Base-by-base conservation (phyloP, 2,797 vertebrate genomes). In the Hypotaenidia okinawae region DNA sequence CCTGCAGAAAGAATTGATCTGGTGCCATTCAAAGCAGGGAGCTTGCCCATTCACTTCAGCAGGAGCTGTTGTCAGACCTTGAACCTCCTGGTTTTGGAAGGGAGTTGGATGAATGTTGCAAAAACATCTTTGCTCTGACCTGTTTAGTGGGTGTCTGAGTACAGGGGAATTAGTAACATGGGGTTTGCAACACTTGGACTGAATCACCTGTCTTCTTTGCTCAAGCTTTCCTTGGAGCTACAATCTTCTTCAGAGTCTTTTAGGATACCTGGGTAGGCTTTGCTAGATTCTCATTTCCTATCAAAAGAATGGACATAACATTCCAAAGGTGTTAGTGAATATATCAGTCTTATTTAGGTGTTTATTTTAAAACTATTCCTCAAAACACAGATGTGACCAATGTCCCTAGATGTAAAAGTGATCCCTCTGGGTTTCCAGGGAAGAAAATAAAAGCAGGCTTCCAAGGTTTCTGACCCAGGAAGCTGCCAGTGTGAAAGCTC, bases 91-190 rank as follows among this genome's bases (percentile, higher is more conserved):
- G 11, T 17, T 43, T 22, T 1, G 25, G 51, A 47, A 84, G n/a
- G 51, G 69, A 93, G 55, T n/a, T 9, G 37, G 77, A 13, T 63
- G 59, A 55, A 66, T 35, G 58, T 28, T 84, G 28, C 43, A 73
- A 37, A 87, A 94, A 16, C 39, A 30, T 32, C 52, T 87, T 88
- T 87, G 83, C 69, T 95, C 52, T 49, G 69, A 55, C 64, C 66
- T 91, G 76, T 59, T 72, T 17, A 4, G 23, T 57, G 77, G 13
- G 32, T 83, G 77, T 85, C 84, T 93, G 84, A 8, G 27, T 54
- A 5, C 15, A 35, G 39, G 16, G 33, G 21, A 54, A 47, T 90
- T 47, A 62, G 28, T 54, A 52, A 86, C 3, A 4, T 2, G 10
- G 58, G 17, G 7, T 73, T 90, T 95, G 80, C 66, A 69, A 23